These are phyloP conservation scores for Nasonia giraulti DNA, from an alignment of 1,140 invertebrate species.

Conservation along the genomic window DNA sequence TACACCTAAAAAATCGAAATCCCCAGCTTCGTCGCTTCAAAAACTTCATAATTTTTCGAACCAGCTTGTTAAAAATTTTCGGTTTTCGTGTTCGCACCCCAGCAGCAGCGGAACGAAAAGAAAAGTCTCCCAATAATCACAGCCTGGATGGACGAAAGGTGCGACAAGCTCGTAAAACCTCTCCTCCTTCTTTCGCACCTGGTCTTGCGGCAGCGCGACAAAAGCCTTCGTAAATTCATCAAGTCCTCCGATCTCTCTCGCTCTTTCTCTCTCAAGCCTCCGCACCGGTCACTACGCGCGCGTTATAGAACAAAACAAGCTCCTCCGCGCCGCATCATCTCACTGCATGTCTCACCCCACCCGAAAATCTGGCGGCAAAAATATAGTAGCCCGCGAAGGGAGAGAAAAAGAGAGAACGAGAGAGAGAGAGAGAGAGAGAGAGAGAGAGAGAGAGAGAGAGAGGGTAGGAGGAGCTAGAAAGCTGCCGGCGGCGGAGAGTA, in stretches of 20 bases:
- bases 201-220: not conserved
- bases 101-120: not conserved
- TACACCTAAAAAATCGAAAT: no score
- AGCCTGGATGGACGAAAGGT: not conserved
- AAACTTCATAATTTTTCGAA: no score
- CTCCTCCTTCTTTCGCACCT: not conserved
- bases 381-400: constrained; percentile 3
- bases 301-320: no score
- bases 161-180: not conserved
- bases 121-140: not conserved
- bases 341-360: no score
- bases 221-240: not conserved
- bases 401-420: no score
- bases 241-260: not conserved
- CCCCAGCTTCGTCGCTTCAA: no score
- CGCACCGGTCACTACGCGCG: not conserved
- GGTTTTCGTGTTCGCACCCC: not conserved
- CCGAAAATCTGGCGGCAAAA: constrained; percentile 35
- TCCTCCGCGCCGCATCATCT: not conserved
- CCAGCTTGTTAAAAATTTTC: no score
- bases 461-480: not conserved
- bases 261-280: constrained; percentile 1
- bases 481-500: not conserved
- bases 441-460: not conserved
- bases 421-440: no score